Evolutionary conservation across 2,888 invertebrate species (phyloP).

Genomic region (Eumacrocentrus americanus): DNA sequence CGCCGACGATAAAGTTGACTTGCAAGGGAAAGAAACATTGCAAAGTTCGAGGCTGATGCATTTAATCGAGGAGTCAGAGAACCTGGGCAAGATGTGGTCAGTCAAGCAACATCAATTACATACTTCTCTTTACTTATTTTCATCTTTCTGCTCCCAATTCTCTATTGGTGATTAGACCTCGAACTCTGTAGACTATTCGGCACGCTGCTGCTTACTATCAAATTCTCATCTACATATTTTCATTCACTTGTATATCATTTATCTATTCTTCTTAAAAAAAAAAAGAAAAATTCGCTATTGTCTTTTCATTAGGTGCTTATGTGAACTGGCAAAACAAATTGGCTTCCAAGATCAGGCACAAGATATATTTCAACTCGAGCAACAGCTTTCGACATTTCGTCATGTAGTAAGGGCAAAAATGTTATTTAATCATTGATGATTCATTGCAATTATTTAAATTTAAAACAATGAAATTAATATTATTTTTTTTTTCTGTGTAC

Average conservation of each 20-base stretch:
- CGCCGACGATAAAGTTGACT: conserved; percentile 54
- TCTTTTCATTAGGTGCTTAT: conserved; percentile 73
- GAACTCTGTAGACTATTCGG: conserved; percentile 16
- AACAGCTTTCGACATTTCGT: conserved; percentile 87
- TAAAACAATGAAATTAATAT: not conserved
- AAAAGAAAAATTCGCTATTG: not conserved
- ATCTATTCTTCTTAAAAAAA: not conserved
- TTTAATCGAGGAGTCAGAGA: conserved; percentile 57
- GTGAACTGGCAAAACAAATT: conserved; percentile 93
- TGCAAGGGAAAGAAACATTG: conserved; percentile 52
- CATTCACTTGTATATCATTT: conserved; percentile 3
- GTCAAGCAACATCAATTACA: conserved; percentile 41
- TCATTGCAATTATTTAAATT: no score
- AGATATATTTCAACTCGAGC: conserved; percentile 81
- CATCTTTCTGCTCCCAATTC: not conserved
- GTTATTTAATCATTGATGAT: no score
- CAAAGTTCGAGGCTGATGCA: conserved; percentile 54
- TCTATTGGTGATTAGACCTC: conserved; percentile 5
- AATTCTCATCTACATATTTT: not conserved
- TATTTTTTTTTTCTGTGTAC: no score
- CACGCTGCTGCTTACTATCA: conserved; percentile 2
- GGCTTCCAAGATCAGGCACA: conserved; percentile 89
- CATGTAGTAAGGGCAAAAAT: conserved; percentile 73
- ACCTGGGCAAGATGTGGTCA: conserved; percentile 58
- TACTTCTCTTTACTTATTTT: conserved; percentile 32